phyloP scores from a whole-genome alignment of 2,113 vertebrate genomes.

The Podarcis cretensis region DNA sequence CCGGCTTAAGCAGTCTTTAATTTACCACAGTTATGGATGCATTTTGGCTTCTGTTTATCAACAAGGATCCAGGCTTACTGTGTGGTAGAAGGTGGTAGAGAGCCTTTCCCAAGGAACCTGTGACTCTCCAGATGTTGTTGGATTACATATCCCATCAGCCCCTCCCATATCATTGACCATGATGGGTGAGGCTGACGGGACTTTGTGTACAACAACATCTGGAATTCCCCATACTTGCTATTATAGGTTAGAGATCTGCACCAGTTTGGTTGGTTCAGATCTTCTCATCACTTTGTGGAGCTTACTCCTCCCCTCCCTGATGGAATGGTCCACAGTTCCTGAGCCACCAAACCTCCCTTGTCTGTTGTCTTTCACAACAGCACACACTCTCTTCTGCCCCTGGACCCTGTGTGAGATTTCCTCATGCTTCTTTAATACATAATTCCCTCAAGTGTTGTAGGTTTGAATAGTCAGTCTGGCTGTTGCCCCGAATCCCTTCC shows the following conservation, averaged over 20 bases:
- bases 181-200: not conserved
- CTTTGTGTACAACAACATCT: not conserved
- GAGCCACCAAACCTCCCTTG: not conserved
- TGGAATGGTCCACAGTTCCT: not conserved
- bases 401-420: not conserved
- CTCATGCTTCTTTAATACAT: too few relatives aligned
- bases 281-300: not conserved
- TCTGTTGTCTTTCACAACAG: not conserved
- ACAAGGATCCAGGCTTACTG: not conserved
- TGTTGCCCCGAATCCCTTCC: too few relatives aligned
- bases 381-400: not conserved
- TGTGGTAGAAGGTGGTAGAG: not conserved
- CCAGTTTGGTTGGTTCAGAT: not conserved
- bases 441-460: not conserved
- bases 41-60: not conserved
- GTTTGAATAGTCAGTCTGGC: too few relatives aligned
- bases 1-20: slow-evolving; percentile 13
- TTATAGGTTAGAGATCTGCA: not conserved
- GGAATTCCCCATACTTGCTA: not conserved
- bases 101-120: not conserved
- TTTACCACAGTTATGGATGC: not conserved
- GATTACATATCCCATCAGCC: not conserved
- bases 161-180: not conserved
- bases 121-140: not conserved
- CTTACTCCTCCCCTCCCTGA: not conserved